Percentiles rank a stretch among this genome's conserved stretches.
Conservation (phyloP, 2,113 vertebrate species). For the Penelope pileata region DNA sequence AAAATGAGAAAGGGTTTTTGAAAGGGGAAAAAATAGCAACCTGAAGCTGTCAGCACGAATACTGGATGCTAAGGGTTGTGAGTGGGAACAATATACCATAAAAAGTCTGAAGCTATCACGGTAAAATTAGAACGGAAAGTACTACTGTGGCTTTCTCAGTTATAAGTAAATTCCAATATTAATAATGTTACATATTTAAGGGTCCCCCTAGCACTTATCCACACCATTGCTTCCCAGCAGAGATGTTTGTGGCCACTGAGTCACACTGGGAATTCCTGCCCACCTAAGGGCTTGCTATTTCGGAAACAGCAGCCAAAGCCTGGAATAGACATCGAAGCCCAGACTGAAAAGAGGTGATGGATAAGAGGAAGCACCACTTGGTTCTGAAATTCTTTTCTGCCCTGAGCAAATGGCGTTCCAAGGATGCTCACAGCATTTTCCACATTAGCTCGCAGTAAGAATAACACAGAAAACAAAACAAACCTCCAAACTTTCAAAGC, state of each 20-base stretch:
- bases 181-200: neutral
- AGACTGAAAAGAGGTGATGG: neutral
- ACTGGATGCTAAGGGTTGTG: neutral
- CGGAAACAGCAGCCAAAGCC: neutral
- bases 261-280: neutral
- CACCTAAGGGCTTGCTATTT: neutral
- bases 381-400: neutral
- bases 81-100: neutral
- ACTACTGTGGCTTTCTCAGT: neutral
- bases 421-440: neutral
- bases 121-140: neutral
- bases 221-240: neutral
- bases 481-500: neutral
- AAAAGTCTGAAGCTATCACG: neutral
- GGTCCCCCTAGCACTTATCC: neutral
- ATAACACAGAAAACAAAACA: neutral
- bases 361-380: neutral
- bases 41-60: neutral
- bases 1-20: neutral
- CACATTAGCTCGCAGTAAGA: neutral
- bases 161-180: neutral
- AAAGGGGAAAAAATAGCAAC: neutral
- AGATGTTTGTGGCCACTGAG: neutral
- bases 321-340: neutral
- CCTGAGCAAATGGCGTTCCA: neutral